A percentile compares a stretch with the other conserved stretches of the same genome.
phyloP scores from a whole-genome alignment of 2,888 invertebrate genomes.

The Liopterus haemorrhoidalis region DNA sequence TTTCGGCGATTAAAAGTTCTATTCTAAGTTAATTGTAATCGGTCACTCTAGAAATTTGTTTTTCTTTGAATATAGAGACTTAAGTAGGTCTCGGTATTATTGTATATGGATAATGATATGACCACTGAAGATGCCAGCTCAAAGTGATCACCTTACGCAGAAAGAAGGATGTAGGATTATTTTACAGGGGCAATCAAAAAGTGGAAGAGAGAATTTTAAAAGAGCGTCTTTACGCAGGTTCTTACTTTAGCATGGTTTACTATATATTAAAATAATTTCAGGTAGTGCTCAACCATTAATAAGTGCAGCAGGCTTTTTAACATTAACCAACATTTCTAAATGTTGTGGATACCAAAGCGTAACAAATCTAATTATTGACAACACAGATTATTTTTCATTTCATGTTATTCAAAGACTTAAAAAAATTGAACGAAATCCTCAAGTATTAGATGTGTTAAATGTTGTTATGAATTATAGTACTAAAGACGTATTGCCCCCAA shows the following conservation, averaged over 20 bases:
- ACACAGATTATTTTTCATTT: slow-evolving; percentile 69
- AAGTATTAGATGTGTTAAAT: slow-evolving; percentile 64
- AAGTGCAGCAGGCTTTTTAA: slow-evolving; percentile 55
- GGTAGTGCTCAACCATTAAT: slow-evolving; percentile 61
- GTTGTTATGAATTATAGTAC: slow-evolving; percentile 68
- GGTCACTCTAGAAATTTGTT: no score
- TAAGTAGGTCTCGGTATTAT: no score
- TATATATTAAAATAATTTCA: slow-evolving; percentile 38
- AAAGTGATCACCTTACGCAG: no score
- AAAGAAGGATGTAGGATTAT: no score
- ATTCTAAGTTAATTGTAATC: no score
- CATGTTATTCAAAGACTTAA: slow-evolving; percentile 62
- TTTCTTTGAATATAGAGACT: no score
- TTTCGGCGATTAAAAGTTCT: no score
- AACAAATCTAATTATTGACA: slow-evolving; percentile 57
- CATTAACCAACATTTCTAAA: slow-evolving; percentile 53
- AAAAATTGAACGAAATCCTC: slow-evolving; percentile 55
- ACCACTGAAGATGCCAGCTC: no score
- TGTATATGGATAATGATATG: no score
- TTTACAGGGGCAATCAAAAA: no score
- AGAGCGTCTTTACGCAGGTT: no score
- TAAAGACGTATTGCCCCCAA: slow-evolving; percentile 56
- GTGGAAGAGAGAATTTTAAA: no score
- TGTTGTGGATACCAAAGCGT: slow-evolving; percentile 53
- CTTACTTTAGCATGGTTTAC: background rate